Conservation (phyloP, 2,113 vertebrate genomes). For the Aspiorhynchus laticeps region DNA sequence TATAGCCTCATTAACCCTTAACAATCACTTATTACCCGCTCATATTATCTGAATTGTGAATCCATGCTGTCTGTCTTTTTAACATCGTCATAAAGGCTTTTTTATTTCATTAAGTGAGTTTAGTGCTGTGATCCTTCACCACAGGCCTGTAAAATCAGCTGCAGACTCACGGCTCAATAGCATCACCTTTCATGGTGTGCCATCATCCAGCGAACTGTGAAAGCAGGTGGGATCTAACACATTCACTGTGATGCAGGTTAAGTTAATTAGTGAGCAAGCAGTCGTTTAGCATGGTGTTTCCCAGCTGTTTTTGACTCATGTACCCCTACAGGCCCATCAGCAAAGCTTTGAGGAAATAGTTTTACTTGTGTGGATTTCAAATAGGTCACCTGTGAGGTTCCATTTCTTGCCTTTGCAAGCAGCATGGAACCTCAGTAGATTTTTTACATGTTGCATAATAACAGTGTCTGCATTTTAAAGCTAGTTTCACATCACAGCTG, state of each 20-base stretch:
- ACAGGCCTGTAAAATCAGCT: conserved; percentile 41
- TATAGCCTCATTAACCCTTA: conserved; percentile 30
- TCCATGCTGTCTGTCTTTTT: conserved; percentile 43
- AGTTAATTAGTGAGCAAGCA: not conserved
- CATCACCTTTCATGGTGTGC: conserved; percentile 19
- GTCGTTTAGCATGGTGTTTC: conserved; percentile 7
- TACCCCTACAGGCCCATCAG: not conserved
- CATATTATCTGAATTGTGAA: conserved; percentile 41
- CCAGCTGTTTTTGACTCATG: not conserved
- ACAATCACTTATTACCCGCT: conserved; percentile 41
- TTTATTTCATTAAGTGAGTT: conserved; percentile 42
- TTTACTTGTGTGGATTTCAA: not conserved
- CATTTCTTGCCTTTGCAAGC: not conserved
- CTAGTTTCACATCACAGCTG: not conserved
- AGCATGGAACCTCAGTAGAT: not conserved
- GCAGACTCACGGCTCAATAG: conserved; percentile 41
- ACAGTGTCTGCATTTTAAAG: not conserved
- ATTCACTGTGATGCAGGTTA: not conserved
- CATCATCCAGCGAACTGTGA: not conserved
- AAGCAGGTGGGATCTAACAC: conserved; percentile 10
- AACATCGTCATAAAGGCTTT: conserved; percentile 32
- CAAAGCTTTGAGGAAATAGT: not conserved
- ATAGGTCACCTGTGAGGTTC: not conserved
- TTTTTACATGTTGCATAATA: not conserved
- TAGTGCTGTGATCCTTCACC: conserved; percentile 14